Percentiles rank a stretch among this genome's conserved stretches.
Conservation (phyloP, 2,888 invertebrate species). For the Anarsia innoxiella region DNA sequence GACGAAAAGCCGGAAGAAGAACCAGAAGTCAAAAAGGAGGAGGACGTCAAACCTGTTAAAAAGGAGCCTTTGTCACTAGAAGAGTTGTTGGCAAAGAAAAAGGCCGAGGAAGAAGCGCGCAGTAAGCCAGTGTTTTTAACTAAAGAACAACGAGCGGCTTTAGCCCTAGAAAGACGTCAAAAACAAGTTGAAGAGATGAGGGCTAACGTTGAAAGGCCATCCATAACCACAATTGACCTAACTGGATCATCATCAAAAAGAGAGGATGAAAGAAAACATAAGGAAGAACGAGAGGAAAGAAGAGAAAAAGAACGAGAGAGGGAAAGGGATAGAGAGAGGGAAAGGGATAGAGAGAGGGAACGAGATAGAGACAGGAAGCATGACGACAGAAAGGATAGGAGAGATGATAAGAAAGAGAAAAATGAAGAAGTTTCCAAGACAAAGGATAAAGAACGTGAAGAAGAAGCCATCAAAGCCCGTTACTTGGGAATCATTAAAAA, state of each 20-base stretch:
- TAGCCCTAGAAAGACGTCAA: slow-evolving; percentile 91
- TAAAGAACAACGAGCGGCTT: slow-evolving; percentile 94
- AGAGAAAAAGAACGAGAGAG: slow-evolving; percentile 68
- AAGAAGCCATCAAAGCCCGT: slow-evolving; percentile 96
- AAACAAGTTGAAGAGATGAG: slow-evolving; percentile 90
- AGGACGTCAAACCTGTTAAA: slow-evolving; percentile 53
- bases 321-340: slow-evolving; percentile 39
- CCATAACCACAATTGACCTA: slow-evolving; percentile 60
- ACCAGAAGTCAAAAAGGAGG: slow-evolving; percentile 51
- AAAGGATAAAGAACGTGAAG: slow-evolving; percentile 93
- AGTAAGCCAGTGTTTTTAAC: slow-evolving; percentile 98
- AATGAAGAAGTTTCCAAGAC: slow-evolving; percentile 72
- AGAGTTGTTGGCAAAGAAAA: slow-evolving; percentile 95
- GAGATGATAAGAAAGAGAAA: slow-evolving; percentile 61
- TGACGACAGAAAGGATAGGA: slow-evolving; percentile 71
- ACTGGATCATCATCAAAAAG: slow-evolving; percentile 69
- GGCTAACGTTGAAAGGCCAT: slow-evolving; percentile 75
- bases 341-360: slow-evolving; percentile 75
- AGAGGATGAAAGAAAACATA: slow-evolving; percentile 53
- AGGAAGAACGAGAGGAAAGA: slow-evolving; percentile 62
- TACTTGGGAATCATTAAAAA: slow-evolving; percentile 96
- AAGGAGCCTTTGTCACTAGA: slow-evolving; percentile 95
- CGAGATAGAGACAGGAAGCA: slow-evolving; percentile 62
- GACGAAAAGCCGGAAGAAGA: slow-evolving; percentile 50
- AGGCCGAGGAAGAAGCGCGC: slow-evolving; percentile 94